These are phyloP conservation scores for Sebastes diaconus DNA, from an alignment of 2,797 vertebrate species.

Conservation along the genomic window DNA sequence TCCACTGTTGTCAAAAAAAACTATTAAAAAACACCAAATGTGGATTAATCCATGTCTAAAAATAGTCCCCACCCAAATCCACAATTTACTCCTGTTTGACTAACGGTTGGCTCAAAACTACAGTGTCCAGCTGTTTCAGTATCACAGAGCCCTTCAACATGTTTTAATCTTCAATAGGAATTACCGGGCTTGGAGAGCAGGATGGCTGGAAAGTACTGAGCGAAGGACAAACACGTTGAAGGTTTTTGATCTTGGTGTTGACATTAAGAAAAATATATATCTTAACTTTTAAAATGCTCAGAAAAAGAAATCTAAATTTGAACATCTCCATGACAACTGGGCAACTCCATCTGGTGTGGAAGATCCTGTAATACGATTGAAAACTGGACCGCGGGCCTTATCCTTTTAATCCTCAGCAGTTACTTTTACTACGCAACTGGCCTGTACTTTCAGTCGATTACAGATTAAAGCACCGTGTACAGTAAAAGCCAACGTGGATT, in stretches of 20 bases:
- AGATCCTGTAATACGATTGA: not conserved
- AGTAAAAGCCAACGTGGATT: not conserved
- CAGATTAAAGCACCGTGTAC: not conserved
- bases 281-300: not conserved
- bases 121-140: not conserved
- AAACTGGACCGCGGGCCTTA: not conserved
- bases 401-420: not conserved
- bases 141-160: no score
- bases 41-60: not conserved
- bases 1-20: not conserved
- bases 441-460: not conserved
- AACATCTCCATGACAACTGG: not conserved
- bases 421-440: not conserved
- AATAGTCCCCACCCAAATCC: not conserved
- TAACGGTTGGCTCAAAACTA: not conserved
- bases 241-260: not conserved
- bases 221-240: not conserved
- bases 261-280: not conserved
- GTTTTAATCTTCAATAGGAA: not conserved
- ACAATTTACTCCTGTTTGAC: not conserved
- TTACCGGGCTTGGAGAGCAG: not conserved
- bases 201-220: not conserved
- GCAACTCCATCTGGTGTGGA: not conserved
- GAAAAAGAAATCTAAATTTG: not conserved
- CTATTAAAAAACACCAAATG: not conserved